phyloP scores from a whole-genome alignment of 2,797 vertebrate species.

The Gorsachius magnificus region DNA sequence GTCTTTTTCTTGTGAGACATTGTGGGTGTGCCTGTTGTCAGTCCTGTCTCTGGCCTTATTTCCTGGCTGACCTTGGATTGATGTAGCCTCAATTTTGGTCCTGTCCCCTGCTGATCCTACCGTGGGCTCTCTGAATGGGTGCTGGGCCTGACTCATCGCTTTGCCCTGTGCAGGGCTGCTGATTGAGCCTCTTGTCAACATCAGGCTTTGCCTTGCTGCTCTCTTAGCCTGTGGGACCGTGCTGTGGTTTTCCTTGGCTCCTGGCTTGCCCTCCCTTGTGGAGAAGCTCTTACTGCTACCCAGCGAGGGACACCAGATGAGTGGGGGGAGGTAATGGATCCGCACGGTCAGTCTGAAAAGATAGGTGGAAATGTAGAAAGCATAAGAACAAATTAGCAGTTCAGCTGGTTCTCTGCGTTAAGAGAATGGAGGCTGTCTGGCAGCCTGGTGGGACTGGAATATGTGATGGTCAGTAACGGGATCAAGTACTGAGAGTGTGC shows the following conservation, averaged over 20 bases:
- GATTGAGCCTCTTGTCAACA: neutral
- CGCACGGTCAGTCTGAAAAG: accelerated
- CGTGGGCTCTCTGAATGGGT: neutral
- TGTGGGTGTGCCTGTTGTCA: neutral
- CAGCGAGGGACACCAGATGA: neutral
- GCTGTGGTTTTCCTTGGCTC: neutral
- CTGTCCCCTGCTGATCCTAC: neutral
- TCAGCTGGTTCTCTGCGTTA: neutral
- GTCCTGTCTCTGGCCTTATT: neutral
- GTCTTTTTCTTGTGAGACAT: neutral
- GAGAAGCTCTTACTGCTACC: neutral
- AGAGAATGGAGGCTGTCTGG: neutral
- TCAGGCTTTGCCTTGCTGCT: neutral
- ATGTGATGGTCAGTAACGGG: neutral
- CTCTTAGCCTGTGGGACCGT: neutral
- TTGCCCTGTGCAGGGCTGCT: neutral
- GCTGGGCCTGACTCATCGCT: neutral
- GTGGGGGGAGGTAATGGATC: neutral
- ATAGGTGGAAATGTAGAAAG: neutral
- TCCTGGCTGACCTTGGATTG: neutral
- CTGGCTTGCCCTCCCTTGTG: neutral
- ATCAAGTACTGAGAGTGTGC: no score
- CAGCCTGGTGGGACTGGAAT: neutral
- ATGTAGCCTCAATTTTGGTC: neutral
- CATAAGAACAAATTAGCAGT: neutral